These are phyloP conservation scores for Tamandua tetradactyla DNA, from an alignment of 2,797 vertebrate species.

Conservation along the genomic window DNA sequence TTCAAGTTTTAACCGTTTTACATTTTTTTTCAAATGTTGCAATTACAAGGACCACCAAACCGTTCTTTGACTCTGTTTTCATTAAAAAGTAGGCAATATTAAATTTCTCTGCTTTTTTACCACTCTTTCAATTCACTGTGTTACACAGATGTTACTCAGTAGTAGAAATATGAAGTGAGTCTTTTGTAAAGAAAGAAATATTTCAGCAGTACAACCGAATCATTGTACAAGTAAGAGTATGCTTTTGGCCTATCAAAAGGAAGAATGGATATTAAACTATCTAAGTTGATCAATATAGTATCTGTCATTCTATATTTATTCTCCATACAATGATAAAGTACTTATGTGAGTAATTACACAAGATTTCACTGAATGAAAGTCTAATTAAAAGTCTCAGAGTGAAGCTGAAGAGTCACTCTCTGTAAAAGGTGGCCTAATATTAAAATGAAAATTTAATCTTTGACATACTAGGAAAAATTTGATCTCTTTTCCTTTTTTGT, in stretches of 20 bases:
- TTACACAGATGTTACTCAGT: background rate
- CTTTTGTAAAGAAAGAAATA: background rate
- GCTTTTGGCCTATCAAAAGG: background rate
- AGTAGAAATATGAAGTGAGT: background rate
- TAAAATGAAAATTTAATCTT: slow-evolving; percentile 45
- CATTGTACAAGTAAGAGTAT: background rate
- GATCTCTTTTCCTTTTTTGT: slow-evolving; percentile 57
- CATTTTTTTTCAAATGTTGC: background rate
- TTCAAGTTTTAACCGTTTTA: background rate
- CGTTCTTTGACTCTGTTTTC: background rate
- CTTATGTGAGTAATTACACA: background rate
- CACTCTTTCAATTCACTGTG: background rate
- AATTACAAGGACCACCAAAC: background rate
- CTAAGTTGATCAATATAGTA: background rate
- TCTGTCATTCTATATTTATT: background rate
- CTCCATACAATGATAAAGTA: background rate
- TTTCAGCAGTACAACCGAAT: background rate
- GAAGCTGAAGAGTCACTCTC: background rate
- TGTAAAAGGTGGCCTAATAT: slow-evolving; percentile 42
- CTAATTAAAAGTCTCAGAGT: slow-evolving; percentile 50
- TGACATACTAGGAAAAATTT: slow-evolving; percentile 24
- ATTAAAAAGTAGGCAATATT: background rate
- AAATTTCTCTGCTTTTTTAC: background rate
- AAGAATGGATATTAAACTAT: background rate
- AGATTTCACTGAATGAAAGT: slow-evolving; percentile 27